Evolutionary conservation across 2,113 vertebrate species (phyloP).

Genomic region (Alethe diademata): DNA sequence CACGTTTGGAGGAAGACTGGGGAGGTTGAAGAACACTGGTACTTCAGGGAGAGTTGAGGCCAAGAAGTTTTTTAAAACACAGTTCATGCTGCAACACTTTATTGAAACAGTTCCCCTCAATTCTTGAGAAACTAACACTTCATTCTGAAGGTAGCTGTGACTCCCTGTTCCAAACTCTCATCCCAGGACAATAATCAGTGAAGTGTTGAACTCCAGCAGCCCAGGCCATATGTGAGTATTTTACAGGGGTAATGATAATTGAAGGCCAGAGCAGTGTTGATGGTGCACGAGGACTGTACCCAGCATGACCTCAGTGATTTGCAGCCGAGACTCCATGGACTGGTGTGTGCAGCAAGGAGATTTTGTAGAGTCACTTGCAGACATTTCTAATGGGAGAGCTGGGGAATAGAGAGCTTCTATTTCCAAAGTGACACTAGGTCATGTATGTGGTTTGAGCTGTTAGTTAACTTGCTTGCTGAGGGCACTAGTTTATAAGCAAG

Average conservation of each 20-base stretch:
- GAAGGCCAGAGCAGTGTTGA: not conserved
- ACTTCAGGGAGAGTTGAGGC: not conserved
- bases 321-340: rapidly evolving
- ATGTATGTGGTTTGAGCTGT: not conserved
- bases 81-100: not conserved
- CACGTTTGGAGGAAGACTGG: not conserved
- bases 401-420: not conserved
- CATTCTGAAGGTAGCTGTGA: not conserved
- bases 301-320: not conserved
- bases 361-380: not conserved
- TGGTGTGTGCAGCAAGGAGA: not conserved
- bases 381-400: rapidly evolving
- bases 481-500: not conserved
- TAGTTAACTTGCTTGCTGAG: not conserved
- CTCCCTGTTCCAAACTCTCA: not conserved
- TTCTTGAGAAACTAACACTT: not conserved
- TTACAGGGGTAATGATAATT: not conserved
- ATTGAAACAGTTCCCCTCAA: not conserved
- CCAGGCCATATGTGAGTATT: not conserved
- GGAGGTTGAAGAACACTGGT: not conserved
- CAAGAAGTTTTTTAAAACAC: not conserved
- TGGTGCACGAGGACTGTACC: not conserved
- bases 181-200: not conserved
- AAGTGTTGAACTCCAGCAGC: not conserved
- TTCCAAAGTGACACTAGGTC: not conserved